Evolutionary conservation across 1,140 invertebrate genomes (phyloP).

Genomic region (Phthorimaea operculella): DNA sequence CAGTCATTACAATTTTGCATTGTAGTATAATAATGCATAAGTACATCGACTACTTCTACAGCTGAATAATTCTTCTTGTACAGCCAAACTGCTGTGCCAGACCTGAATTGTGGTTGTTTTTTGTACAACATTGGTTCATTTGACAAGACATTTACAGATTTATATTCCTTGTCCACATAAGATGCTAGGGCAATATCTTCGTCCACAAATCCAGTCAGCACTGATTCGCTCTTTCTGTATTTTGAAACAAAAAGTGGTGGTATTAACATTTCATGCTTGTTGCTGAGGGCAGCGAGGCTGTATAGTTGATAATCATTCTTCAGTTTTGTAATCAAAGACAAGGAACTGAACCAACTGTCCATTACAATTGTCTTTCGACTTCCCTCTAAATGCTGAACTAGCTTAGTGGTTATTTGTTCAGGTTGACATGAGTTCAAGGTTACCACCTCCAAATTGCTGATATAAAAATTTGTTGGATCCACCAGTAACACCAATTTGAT

Average conservation of each 20-base stretch:
- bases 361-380: conserved; percentile 47
- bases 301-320: conserved; percentile 45
- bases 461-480: conserved; percentile 61
- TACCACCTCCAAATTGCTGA: conserved; percentile 62
- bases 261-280: conserved; percentile 36
- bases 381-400: conserved; percentile 51
- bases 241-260: conserved; percentile 47
- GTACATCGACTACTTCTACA: conserved; percentile 58
- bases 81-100: conserved; percentile 30
- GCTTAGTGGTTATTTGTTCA: conserved; percentile 44
- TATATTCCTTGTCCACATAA: conserved; percentile 32
- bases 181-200: conserved; percentile 39
- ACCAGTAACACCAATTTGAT: conserved; percentile 58
- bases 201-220: conserved; percentile 49
- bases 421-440: conserved; percentile 46
- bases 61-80: conserved; percentile 57
- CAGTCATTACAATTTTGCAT: conserved; percentile 63
- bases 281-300: conserved; percentile 41
- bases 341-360: conserved; percentile 52
- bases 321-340: conserved; percentile 36
- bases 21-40: conserved; percentile 62
- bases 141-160: conserved; percentile 38
- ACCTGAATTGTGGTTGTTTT: conserved; percentile 22
- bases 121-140: conserved; percentile 48
- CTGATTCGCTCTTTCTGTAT: conserved; percentile 35